Evolutionary conservation across 2,113 vertebrate genomes (phyloP).

Genomic region (Monopterus albus): DNA sequence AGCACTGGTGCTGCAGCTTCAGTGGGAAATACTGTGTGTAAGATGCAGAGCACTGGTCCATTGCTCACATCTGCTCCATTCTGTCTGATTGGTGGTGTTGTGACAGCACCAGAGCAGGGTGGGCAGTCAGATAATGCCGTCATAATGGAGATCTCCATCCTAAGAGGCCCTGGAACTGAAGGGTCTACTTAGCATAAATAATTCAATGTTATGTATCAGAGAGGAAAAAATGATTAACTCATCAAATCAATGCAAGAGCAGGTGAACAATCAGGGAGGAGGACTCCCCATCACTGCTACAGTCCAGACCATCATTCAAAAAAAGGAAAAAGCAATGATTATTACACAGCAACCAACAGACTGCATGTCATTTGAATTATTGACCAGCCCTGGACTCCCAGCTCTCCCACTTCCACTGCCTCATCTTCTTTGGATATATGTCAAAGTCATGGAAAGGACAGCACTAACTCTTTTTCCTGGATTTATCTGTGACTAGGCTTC

Average conservation of each 20-base stretch:
- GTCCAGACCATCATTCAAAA: conserved; percentile 11
- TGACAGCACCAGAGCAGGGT: conserved; percentile 49
- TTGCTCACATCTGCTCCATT: conserved; percentile 52
- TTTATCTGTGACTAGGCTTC: conserved; percentile 39
- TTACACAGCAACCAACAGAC: conserved; percentile 5
- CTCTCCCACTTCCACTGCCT: conserved; percentile 11
- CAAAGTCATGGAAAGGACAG: conserved; percentile 64
- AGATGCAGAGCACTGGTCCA: conserved; percentile 29
- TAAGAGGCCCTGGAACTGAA: conserved; percentile 68
- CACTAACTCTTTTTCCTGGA: conserved; percentile 10
- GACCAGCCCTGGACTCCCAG: conserved; percentile 13
- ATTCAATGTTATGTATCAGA: conserved; percentile 81
- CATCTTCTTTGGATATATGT: conserved; percentile 39
- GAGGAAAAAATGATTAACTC: conserved; percentile 72
- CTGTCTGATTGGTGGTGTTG: conserved; percentile 46
- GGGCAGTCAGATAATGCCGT: conserved; percentile 53
- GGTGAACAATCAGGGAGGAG: conserved; percentile 51
- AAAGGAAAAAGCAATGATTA: conserved; percentile 2
- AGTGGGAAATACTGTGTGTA: conserved; percentile 18
- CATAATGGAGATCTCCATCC: conserved; percentile 69
- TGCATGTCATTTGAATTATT: conserved; percentile 30
- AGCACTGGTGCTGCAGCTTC: conserved; percentile 18
- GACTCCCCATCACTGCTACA: conserved; percentile 20
- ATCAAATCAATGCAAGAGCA: conserved; percentile 67
- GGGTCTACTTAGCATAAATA: conserved; percentile 81